Conservation (phyloP, 2,888 invertebrate species). For the Acanthopleura granulata region DNA sequence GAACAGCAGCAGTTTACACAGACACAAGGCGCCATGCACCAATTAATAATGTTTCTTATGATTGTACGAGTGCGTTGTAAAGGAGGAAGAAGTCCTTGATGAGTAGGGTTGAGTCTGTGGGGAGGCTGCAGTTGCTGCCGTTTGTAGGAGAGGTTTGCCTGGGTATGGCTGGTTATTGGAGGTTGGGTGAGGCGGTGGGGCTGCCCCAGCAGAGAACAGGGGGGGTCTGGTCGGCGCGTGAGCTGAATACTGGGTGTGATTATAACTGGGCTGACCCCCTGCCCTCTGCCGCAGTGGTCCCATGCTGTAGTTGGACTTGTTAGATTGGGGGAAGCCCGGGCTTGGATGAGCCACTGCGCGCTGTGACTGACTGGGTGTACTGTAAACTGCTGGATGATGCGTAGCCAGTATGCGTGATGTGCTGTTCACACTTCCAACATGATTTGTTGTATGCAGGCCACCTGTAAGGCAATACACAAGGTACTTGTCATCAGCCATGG, state of each 20-base stretch:
- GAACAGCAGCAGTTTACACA: conserved; percentile 10
- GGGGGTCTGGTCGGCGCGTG: not conserved
- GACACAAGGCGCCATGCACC: not conserved
- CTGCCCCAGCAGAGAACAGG: not conserved
- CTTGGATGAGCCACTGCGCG: not conserved
- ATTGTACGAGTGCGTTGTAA: not conserved
- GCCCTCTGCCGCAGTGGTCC: conserved; percentile 2
- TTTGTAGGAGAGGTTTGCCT: not conserved
- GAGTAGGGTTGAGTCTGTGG: not conserved
- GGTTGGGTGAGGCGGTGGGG: not conserved
- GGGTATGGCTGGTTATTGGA: not conserved
- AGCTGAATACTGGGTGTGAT: not conserved
- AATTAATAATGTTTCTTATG: not conserved
- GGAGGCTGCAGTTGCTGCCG: not conserved
- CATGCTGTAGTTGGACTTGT: conserved; percentile 17
- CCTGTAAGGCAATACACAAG: not conserved
- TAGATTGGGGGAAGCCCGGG: not conserved
- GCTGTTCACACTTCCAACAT: not conserved
- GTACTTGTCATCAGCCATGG: not conserved
- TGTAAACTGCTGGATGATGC: conserved; percentile 4
- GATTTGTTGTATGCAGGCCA: not conserved
- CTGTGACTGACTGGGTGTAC: not conserved
- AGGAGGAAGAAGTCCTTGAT: conserved; percentile 10
- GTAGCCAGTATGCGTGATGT: not conserved
- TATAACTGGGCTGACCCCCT: not conserved